A percentile compares a stretch with the other conserved stretches of the same genome.
Evolutionary conservation across 2,888 invertebrate genomes (phyloP).

Genomic region (Oasisia sp.): DNA sequence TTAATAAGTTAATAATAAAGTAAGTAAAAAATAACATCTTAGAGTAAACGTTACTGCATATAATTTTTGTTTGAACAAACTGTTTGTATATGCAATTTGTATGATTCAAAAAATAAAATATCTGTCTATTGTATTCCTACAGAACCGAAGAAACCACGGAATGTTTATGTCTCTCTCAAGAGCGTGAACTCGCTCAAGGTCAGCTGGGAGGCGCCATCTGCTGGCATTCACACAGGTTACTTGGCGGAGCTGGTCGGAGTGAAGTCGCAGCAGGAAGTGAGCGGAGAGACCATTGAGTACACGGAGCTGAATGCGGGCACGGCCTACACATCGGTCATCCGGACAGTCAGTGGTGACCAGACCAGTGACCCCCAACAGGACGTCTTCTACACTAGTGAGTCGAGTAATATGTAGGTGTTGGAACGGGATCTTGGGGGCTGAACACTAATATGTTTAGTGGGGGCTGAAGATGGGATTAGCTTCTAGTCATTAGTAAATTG

Average conservation of each 20-base stretch:
- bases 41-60: too few relatives aligned
- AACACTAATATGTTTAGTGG: too few relatives aligned
- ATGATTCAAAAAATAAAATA: too few relatives aligned
- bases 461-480: too few relatives aligned
- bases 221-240: neutral
- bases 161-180: neutral
- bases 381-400: neutral
- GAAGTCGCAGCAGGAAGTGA: neutral
- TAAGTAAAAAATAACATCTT: too few relatives aligned
- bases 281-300: neutral
- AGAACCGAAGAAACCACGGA: neutral
- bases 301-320: neutral
- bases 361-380: neutral
- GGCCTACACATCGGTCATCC: neutral
- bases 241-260: neutral
- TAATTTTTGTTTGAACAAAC: too few relatives aligned
- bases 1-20: too few relatives aligned
- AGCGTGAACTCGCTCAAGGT: neutral
- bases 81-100: too few relatives aligned
- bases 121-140: neutral
- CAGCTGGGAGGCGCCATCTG: constrained; percentile 6
- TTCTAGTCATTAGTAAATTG: too few relatives aligned
- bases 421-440: too few relatives aligned
- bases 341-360: neutral
- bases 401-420: neutral